A percentile compares a stretch with the other conserved stretches of the same genome.
Conservation (phyloP, 2,113 vertebrate species). For the Percopsis transmontana region DNA sequence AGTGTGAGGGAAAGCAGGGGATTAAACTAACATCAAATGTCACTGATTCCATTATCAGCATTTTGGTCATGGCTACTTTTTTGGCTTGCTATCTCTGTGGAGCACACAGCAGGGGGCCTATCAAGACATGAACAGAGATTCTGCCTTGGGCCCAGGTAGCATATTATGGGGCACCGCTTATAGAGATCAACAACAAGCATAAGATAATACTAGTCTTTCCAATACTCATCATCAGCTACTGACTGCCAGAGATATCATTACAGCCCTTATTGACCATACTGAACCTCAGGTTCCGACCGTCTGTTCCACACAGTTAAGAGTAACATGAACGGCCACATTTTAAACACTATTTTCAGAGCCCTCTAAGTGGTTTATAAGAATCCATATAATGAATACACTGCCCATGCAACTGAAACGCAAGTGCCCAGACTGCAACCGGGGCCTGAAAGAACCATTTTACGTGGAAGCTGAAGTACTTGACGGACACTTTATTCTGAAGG, state of each 20-base stretch:
- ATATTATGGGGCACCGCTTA: conserved; percentile 68
- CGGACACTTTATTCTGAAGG: conserved; percentile 57
- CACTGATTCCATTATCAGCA: conserved; percentile 60
- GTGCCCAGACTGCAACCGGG: conserved; percentile 30
- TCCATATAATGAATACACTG: conserved; percentile 61
- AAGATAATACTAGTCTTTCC: conserved; percentile 79
- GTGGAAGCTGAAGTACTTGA: conserved; percentile 37
- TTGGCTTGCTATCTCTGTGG: conserved; percentile 83
- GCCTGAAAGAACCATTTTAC: conserved; percentile 48
- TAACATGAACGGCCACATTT: conserved; percentile 52
- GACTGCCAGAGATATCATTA: conserved; percentile 59
- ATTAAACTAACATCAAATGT: conserved; percentile 69
- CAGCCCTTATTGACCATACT: conserved; percentile 34
- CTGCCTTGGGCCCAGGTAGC: conserved; percentile 85
- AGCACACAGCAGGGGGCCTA: conserved; percentile 86
- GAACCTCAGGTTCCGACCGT: conserved; percentile 46
- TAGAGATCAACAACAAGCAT: conserved; percentile 78
- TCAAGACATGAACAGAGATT: conserved; percentile 83
- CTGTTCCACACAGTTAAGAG: conserved; percentile 62
- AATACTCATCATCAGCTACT: conserved; percentile 56
- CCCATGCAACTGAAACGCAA: conserved; percentile 59
- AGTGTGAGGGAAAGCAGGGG: conserved; percentile 43
- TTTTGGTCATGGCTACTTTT: conserved; percentile 67
- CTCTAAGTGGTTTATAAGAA: conserved; percentile 61
- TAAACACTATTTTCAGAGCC: conserved; percentile 61